Evolutionary conservation across 2,113 vertebrate species (phyloP), one percentile per base, ranked within the genome.

Genomic region (Regulus satrapa): DNA sequence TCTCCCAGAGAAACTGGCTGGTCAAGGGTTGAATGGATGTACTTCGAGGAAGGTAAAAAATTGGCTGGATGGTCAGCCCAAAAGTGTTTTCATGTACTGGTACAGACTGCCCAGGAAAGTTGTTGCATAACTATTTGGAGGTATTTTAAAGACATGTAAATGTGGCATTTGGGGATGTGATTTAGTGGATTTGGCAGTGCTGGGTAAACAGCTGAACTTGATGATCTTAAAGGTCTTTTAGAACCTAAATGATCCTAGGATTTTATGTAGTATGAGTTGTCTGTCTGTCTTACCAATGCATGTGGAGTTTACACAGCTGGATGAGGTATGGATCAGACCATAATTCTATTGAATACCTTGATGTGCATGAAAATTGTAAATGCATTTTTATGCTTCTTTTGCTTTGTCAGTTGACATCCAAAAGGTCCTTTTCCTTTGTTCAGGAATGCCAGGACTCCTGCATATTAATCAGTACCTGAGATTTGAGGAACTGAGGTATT

Each of bases 321-420:
- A 29, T 26, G 10, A 11, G 5, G 2, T 3, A n/a, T 34, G 18
- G 10, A 29, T 77, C 5, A 3, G 17, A 25, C 1, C 14, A 32
- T 45, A 71, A 85, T 36, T 48, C 15, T 68, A 1, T n/a, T 49
- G 58, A n/a, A 40, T 34, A 17, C 5, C 2, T 73, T 71, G 18
- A 13, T 19, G 3, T 45, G 31, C 4, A 0, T 43, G n/a, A 52
- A 10, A 75, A 25, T 14, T 29, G 3, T 31, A 32, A 4, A n/a
- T n/a, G 8, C 8, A 40, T 41, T 74, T 78, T 68, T 77, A n/a
- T 49, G n/a, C 21, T 29, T 12, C 17, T 83, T 75, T 82, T 34
- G 0, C 17, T 85, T 63, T 49, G 59, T 43, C 40, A 78, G 15
- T 18, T 64, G 31, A 4, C 21, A 74, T 49, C 24, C 3, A 8